A percentile compares a stretch with the other conserved stretches of the same genome.
These are phyloP conservation scores for Venusia cambrica DNA, from an alignment of 2,888 invertebrate species.

Conservation along the genomic window DNA sequence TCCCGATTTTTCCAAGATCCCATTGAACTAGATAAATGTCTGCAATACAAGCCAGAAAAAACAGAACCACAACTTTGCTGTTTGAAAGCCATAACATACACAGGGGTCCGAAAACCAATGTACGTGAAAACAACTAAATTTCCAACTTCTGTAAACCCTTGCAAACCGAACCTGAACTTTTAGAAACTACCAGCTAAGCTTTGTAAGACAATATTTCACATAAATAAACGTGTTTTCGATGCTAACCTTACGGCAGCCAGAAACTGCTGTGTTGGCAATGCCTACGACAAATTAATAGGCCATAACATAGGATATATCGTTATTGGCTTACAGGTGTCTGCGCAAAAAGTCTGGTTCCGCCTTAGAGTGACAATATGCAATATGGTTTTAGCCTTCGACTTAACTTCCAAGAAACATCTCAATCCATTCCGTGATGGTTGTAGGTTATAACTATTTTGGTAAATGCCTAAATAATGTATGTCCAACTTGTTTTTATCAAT, in stretches of 20 bases:
- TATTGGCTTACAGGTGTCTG: conserved; percentile 43
- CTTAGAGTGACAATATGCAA: conserved; percentile 7
- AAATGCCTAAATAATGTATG: no score
- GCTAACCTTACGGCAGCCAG: conserved; percentile 26
- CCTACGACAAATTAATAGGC: conserved; percentile 59
- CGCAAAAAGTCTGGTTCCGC: conserved; percentile 29
- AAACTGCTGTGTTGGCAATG: conserved; percentile 40
- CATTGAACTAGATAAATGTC: neutral
- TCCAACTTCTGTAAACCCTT: neutral
- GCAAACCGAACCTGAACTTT: conserved; percentile 14
- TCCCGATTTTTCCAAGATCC: no score
- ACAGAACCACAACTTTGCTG: no score
- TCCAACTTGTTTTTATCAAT: no score
- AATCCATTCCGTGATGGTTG: no score
- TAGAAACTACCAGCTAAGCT: conserved; percentile 20
- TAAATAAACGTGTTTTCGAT: conserved; percentile 31
- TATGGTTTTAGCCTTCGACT: neutral
- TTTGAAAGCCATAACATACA: no score
- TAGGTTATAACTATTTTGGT: no score
- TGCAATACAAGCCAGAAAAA: no score
- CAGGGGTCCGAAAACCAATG: no score
- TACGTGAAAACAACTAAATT: neutral
- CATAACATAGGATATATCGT: conserved; percentile 56
- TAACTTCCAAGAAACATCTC: no score
- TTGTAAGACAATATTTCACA: conserved; percentile 27